Conservation (phyloP, 92 coral and sea anemone species). For the Epizoanthus stellaris region DNA sequence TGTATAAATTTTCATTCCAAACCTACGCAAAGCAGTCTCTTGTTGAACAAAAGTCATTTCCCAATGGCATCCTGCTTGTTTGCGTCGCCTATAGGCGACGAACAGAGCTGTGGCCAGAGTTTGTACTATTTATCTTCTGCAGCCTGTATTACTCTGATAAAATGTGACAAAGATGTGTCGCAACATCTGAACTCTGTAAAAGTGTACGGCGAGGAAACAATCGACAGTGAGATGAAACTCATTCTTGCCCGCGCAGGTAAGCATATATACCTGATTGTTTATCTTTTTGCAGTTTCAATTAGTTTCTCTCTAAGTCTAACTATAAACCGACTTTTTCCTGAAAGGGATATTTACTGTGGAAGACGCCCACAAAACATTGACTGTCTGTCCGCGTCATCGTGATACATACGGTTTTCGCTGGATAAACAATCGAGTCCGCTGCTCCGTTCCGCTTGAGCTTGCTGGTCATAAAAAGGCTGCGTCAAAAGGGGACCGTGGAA, state of each 20-base stretch:
- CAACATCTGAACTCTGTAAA: conserved; percentile 43
- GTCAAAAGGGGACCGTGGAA: conserved; percentile 50
- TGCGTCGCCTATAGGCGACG: conserved; percentile 10
- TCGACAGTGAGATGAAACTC: conserved; percentile 32
- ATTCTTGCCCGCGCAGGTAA: conserved; percentile 35
- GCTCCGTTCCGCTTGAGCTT: conserved; percentile 21
- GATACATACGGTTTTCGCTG: conserved; percentile 47
- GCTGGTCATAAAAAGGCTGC: conserved; percentile 43
- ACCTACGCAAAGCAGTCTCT: too few relatives aligned
- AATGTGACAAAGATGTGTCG: conserved; percentile 41
- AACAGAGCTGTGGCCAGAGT: conserved; percentile 8
- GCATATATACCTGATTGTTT: background rate
- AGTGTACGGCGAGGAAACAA: conserved; percentile 41
- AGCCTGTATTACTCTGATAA: conserved; percentile 21
- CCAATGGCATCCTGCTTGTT: conserved; percentile 1
- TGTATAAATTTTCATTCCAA: too few relatives aligned
- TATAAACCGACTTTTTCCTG: too few relatives aligned
- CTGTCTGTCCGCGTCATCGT: conserved; percentile 15
- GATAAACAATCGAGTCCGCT: conserved; percentile 12
- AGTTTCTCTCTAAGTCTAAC: too few relatives aligned
- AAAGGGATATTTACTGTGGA: conserved; percentile 39
- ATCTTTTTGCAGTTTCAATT: background rate
- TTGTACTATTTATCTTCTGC: background rate
- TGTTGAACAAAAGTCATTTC: too few relatives aligned
- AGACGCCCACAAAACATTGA: conserved; percentile 12